Conservation (phyloP, 1,140 invertebrate genomes). For the Propsilocerus akamusi region DNA sequence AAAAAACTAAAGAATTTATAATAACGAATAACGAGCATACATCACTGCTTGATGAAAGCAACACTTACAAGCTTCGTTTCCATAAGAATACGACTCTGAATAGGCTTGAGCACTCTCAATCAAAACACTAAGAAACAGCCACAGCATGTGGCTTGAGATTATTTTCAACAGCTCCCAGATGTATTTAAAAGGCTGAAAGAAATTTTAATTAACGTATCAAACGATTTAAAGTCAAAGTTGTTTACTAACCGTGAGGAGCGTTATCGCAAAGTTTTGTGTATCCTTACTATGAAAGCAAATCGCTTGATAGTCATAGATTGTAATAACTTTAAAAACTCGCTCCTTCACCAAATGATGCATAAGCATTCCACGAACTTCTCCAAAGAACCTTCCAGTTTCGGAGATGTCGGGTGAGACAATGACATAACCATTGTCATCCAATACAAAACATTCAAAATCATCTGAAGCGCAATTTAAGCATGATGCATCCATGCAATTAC, state of each 20-base stretch:
- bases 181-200: conserved; percentile 10
- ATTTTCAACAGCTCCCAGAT: conserved; percentile 8
- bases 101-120: conserved; percentile 37
- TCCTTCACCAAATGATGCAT: conserved; percentile 61
- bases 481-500: conserved; percentile 17
- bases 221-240: conserved; percentile 1
- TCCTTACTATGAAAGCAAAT: conserved; percentile 54
- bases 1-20: conserved; percentile 4
- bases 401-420: conserved; percentile 50
- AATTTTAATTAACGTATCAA: neutral
- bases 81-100: conserved; percentile 55
- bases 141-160: conserved; percentile 9
- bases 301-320: conserved; percentile 76
- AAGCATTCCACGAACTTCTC: conserved; percentile 58
- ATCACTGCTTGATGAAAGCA: neutral
- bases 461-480: conserved; percentile 42
- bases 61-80: conserved; percentile 36
- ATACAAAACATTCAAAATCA: conserved; percentile 60
- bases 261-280: conserved; percentile 36
- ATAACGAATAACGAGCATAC: neutral
- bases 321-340: conserved; percentile 55
- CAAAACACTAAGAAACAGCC: conserved; percentile 6
- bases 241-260: conserved; percentile 38
- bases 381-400: conserved; percentile 72
- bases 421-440: conserved; percentile 83